phyloP scores from a whole-genome alignment of 2,797 vertebrate genomes.

The Poecilia wingei region DNA sequence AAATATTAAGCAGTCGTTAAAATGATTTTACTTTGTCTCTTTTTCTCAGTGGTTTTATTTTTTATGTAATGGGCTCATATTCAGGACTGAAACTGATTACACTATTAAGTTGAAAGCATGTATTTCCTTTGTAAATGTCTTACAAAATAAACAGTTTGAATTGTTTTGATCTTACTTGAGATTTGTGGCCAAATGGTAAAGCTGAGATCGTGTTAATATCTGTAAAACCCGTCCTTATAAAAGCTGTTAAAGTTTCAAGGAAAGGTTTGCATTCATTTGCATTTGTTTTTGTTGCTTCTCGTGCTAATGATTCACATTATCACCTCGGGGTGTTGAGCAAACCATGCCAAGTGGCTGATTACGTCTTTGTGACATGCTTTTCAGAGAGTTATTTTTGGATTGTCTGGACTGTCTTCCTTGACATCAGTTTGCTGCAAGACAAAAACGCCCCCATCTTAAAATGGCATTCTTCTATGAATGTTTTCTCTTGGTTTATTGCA shows the following conservation, averaged over 20 bases:
- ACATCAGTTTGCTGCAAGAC: constrained; percentile 66
- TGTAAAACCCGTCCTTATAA: neutral
- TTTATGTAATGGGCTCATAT: neutral
- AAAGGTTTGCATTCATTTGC: constrained; percentile 15
- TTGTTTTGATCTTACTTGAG: constrained; percentile 6
- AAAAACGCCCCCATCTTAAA: constrained; percentile 60
- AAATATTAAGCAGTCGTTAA: constrained; percentile 29
- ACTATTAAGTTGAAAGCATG: neutral
- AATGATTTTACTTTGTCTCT: constrained; percentile 12
- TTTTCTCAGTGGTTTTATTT: constrained; percentile 1
- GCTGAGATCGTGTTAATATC: fast-evolving
- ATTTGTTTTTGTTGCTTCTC: constrained; percentile 26
- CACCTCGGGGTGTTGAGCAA: constrained; percentile 42
- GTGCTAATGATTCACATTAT: constrained; percentile 60
- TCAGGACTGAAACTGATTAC: constrained; percentile 17
- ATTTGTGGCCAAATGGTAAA: neutral
- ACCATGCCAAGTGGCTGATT: constrained; percentile 31
- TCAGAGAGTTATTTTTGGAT: constrained; percentile 63
- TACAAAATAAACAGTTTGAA: constrained; percentile 5
- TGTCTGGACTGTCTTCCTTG: constrained; percentile 50
- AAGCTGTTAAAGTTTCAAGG: neutral
- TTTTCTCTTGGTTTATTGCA: constrained; percentile 43
- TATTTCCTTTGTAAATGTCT: neutral
- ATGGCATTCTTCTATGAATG: constrained; percentile 62
- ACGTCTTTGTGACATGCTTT: constrained; percentile 38